These are phyloP conservation scores for Nezara viridula DNA, from an alignment of 2,888 invertebrate species.

Conservation along the genomic window DNA sequence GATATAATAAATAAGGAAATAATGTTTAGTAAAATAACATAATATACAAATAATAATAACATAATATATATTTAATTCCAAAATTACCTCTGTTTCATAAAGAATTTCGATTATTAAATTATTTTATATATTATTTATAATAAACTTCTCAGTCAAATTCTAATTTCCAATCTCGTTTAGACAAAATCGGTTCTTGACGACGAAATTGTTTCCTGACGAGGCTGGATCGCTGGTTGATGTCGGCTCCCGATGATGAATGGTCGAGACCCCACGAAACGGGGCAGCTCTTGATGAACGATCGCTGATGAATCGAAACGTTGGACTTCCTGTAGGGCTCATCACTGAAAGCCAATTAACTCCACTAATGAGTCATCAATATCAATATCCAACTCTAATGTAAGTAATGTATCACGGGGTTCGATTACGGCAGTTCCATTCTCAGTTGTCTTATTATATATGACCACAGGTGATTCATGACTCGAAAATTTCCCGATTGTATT, in stretches of 20 bases:
- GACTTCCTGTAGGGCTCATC: background rate
- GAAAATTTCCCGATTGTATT: background rate
- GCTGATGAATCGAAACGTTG: background rate
- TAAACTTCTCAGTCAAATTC: background rate
- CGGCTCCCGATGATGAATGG: background rate
- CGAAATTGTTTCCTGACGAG: background rate
- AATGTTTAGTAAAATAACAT: too few species aligned
- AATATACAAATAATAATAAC: too few species aligned
- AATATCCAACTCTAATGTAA: background rate
- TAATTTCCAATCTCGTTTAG: background rate
- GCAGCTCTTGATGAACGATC: background rate
- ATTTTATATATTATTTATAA: background rate
- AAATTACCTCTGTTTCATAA: too few species aligned
- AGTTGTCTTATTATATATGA: background rate
- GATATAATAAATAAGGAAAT: too few species aligned
- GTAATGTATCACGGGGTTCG: background rate
- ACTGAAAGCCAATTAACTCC: background rate
- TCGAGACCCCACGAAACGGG: background rate
- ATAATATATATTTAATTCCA: too few species aligned
- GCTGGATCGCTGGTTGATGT: background rate
- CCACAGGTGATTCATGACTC: background rate
- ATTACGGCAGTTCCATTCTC: background rate
- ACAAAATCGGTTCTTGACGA: background rate
- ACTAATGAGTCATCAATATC: slow-evolving; percentile 32
- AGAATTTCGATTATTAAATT: background rate